Evolutionary conservation across 1,140 invertebrate genomes (phyloP).

Genomic region (Ridgeia piscesae): DNA sequence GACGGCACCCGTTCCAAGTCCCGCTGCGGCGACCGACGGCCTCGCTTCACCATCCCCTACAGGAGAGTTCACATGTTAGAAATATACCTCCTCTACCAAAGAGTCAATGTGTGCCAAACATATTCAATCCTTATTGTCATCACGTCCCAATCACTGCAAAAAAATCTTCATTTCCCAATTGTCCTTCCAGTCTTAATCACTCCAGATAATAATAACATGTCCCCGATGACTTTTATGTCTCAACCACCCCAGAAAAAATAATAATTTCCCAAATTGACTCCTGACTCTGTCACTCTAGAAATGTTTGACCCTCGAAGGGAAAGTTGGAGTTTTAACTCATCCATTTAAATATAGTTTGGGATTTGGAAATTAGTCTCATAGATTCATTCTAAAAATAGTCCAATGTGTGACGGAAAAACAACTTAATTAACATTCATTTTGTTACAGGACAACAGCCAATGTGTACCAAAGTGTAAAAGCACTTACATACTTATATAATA

Average conservation of each 20-base stretch:
- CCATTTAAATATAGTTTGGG: background rate
- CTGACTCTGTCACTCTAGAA: background rate
- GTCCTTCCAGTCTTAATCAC: too few species aligned
- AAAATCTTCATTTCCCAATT: too few species aligned
- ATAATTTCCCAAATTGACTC: too few species aligned
- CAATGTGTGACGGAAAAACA: background rate
- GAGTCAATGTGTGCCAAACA: background rate
- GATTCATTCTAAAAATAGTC: background rate
- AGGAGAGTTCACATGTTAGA: too few species aligned
- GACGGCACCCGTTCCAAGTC: conserved; percentile 55
- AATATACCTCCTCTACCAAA: background rate
- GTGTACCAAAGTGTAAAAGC: background rate
- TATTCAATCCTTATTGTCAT: background rate
- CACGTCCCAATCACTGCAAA: background rate
- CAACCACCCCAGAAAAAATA: too few species aligned
- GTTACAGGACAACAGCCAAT: background rate
- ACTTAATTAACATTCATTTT: background rate
- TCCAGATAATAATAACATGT: too few species aligned
- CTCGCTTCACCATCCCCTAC: background rate
- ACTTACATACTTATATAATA: background rate
- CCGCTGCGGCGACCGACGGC: background rate
- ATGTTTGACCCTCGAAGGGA: background rate
- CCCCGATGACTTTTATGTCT: too few species aligned
- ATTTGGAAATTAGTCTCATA: background rate
- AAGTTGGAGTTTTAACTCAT: background rate